Base-by-base conservation (phyloP, 2,888 invertebrate genomes). In the Chaitophorus viminalis region DNA sequence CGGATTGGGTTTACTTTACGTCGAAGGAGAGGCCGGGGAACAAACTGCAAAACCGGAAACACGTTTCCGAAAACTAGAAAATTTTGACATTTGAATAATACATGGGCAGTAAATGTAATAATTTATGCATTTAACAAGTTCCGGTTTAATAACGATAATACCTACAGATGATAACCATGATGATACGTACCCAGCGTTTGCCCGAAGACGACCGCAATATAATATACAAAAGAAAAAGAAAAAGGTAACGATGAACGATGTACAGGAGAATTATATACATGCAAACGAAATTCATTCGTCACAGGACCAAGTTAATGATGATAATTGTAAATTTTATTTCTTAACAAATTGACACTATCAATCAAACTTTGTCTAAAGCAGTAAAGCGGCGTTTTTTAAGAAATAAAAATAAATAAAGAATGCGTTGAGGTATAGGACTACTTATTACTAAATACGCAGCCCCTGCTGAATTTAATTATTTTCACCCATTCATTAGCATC, bases 401-500 rank as follows among this genome's bases (percentile, higher is more conserved):
- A 33, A 78, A 21, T 18, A 54, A 65, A 36, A 36, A 65, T 39
- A 33, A 9, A 78, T 9, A 33, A 9, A 14, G 17, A 70, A 70
- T 33, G 54, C 33, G 31, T 36, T 8, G 33, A 82, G 52, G 72
- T 54, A 82, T 9, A 17, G 25, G 52, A 72, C 52, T 25, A 72
- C 52, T 25, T 39, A 81, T 18, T 65, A 39, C 25, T 36, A 39
- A 36, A 70, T 82, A 72, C 54, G n/a, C 72, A 18, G 33, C 25
- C 36, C 14, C 60, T 39, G 39, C 60, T 65, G 60, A 83, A 83
- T 83, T 75, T 83, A 83, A 83, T 83, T 83, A 83, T 83, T 83
- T 83, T 39, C 60, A 75, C 39, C 75, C 74, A 39, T 75, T 83
- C 83, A 83, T 83, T 83, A 83, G 83, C 83, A 83, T 83, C 83